Evolutionary conservation across 2,113 vertebrate species (phyloP).

Genomic region (Chionodraco myersi): DNA sequence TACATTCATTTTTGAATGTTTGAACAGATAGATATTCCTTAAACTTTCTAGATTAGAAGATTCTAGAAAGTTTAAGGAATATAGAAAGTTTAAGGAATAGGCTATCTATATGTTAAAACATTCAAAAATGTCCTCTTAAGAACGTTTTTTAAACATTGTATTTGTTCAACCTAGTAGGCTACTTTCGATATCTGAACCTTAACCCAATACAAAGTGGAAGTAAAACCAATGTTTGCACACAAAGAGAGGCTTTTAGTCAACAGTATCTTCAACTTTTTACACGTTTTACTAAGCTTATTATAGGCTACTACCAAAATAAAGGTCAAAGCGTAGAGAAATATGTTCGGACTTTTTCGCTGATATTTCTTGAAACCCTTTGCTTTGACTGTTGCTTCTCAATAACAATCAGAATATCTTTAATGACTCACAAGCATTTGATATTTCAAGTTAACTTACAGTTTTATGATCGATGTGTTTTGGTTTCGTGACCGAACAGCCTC

Average conservation of each 20-base stretch:
- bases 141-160: no score
- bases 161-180: no score
- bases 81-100: not conserved
- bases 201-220: no score
- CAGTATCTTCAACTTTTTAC: not conserved
- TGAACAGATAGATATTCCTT: no score
- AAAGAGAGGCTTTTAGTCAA: not conserved
- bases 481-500: not conserved
- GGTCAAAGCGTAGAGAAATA: no score
- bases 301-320: not conserved
- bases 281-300: not conserved
- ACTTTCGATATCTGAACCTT: no score
- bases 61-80: no score
- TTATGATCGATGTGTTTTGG: not conserved
- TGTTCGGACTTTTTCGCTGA: not conserved
- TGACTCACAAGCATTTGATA: no score
- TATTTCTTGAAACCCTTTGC: not conserved
- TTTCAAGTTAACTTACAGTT: conserved; percentile 21
- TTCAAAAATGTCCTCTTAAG: not conserved
- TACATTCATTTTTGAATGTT: no score
- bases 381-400: not conserved
- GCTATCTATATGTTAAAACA: not conserved
- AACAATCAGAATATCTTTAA: not conserved
- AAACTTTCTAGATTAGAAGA: no score
- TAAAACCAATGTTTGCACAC: not conserved